Base-by-base conservation (phyloP, 2,113 vertebrate genomes). In the Neotoma lepida region DNA sequence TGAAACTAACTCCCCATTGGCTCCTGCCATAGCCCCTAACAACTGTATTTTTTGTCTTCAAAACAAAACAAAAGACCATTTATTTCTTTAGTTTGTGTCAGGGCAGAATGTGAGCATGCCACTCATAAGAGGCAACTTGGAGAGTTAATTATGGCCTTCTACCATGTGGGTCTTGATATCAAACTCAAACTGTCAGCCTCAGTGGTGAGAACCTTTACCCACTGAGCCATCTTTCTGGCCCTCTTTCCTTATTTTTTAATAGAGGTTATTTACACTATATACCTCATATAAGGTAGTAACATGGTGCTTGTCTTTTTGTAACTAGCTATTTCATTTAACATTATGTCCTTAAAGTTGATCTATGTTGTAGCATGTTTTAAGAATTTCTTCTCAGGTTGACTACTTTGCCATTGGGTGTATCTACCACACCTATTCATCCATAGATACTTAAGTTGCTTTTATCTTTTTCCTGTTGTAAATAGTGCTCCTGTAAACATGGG, bases 341-440 rank as follows among this genome's bases (percentile, higher is more conserved):
- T 88, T 58, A 39, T 35, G 2, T 88, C 49, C 30, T 76, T 33
- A 84, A 22, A n/a, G 15, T 74, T 92, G 44, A 87, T 88, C 46
- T 73, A 1, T 80, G 13, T 88, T 88, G 24, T 91, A 78, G 64
- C 12, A n/a, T 84, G 20, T 95, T 33, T 88, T 54, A 91, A 56
- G 80, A 91, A 90, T 87, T 88, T n/a, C 33, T 93, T 96, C 86
- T 82, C 80, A 96, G 71, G 46, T 73, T 92, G 44, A 41, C 33
- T 44, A 22, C 80, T 86, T 73, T n/a, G 71, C 28, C 39, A 66
- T n/a, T 81, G 4, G 66, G 39, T 89, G 6, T 85, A 30, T 61
- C 78, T 58, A n/a, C 84, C 73, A 89, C 22, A 61, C 74, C 86
- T 93, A 74, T 63, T 71, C 30, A 76, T 81, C 33, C 28, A 2